phyloP scores from a whole-genome alignment of 1,140 invertebrate species.

The Heliconius hermathena region DNA sequence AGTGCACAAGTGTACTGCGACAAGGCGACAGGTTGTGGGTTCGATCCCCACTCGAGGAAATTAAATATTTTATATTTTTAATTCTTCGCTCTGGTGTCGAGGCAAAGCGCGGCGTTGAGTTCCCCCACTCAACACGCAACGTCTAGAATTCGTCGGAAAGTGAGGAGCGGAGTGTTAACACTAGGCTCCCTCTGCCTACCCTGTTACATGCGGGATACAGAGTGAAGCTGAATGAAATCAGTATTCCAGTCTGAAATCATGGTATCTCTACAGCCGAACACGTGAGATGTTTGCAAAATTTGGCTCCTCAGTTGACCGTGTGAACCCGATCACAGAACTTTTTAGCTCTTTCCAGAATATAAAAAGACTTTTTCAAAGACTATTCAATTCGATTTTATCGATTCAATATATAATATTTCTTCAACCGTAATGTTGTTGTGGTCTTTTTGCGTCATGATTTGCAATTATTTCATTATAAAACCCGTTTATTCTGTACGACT shows the following conservation, averaged over 20 bases:
- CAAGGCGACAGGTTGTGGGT: no score
- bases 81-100: no score
- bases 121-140: no score
- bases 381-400: conserved; percentile 35
- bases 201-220: no score
- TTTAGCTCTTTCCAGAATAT: conserved; percentile 51
- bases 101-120: no score
- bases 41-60: no score
- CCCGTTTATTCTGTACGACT: no score
- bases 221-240: background rate
- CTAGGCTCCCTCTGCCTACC: no score
- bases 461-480: background rate
- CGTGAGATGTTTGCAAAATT: conserved; percentile 72
- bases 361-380: conserved; percentile 47
- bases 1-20: no score
- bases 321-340: conserved; percentile 62
- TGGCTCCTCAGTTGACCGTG: conserved; percentile 56
- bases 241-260: conserved; percentile 19
- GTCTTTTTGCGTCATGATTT: conserved; percentile 17
- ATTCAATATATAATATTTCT: conserved; percentile 33
- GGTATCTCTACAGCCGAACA: conserved; percentile 53
- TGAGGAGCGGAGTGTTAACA: no score
- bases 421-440: conserved; percentile 12
- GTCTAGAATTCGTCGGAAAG: no score
- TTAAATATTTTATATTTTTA: no score